phyloP scores from a whole-genome alignment of 35 echinoderm and acorn worm species.

The Strongylocentrotus purpuratus region DNA sequence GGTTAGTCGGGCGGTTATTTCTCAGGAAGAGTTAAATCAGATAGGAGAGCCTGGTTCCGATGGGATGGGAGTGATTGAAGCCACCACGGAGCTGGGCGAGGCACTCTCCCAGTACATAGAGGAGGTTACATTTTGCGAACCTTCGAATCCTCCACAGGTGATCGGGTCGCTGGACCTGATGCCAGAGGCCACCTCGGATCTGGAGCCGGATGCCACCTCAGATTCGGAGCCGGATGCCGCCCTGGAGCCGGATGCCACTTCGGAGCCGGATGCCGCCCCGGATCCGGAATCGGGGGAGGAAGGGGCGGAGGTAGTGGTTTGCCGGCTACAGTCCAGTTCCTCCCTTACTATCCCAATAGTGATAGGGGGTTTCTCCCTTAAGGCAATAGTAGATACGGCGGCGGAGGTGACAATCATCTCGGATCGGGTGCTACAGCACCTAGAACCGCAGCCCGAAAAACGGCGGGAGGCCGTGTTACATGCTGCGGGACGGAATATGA shows the following conservation, averaged over 20 bases:
- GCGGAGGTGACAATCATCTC: constrained; percentile 55
- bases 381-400: constrained; percentile 39
- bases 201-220: background rate
- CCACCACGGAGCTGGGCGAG: background rate
- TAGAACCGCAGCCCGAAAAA: background rate
- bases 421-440: constrained; percentile 18
- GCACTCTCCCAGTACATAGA: background rate
- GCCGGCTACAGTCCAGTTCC: background rate
- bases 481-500: background rate
- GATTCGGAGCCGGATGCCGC: no score
- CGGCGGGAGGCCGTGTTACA: background rate
- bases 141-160: no score
- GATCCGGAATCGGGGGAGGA: no score
- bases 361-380: no score
- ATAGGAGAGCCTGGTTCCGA: no score
- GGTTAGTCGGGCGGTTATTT: no score
- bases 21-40: background rate
- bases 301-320: background rate
- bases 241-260: no score
- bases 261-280: no score
- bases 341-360: no score
- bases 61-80: no score
- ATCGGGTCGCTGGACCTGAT: background rate
- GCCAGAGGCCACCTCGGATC: background rate
- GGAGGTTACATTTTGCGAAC: background rate